Evolutionary conservation across 2,797 vertebrate genomes (phyloP), one percentile per base, ranked within the genome.

Genomic region (Rhynchotus rufescens): DNA sequence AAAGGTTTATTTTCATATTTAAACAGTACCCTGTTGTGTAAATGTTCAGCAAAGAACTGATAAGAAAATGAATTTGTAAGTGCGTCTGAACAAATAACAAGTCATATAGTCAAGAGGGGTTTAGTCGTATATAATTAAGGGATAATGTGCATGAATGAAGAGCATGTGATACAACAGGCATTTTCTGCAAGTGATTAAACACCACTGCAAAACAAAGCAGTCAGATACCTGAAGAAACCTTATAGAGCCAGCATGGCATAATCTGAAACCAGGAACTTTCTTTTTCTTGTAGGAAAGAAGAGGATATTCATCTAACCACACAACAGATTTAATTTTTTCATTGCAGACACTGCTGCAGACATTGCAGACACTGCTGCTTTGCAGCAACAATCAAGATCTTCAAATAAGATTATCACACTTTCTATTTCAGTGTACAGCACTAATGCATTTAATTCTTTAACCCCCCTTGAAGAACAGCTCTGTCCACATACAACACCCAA

Each of bases 1-100:
- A 95, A 96, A 94, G 56, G 91, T 96, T 98, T 97, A 97, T 98
- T 98, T 98, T 98, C 96, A 97, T 97, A 97, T 96, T 98, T 97
- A 96, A 97, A 92, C 80, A 89, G 76, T 93, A 84, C 78, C 69
- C 80, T 86, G 75, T 96, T 96, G 90, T 84, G 81, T 95, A 96
- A 97, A 97, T 86, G 88, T 94, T 97, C 92, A 91, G 93, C 86
- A 91, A 93, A 90, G 89, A 71, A 90, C 76, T 80, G 87, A 97
- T 96, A 95, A 96, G 93, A 97, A 97, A 92, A 96, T 81, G 88
- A 90, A 96, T 84, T 88, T 95, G 69, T 92, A 94, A 95, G 94
- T 75, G 81, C 86, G 7, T 97, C 94, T 96, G 94, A 97, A 97
- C 95, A 97, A 96, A 97, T 94, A 93, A 73, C 91, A 91, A 57